These are phyloP conservation scores for Grus americana DNA, from an alignment of 2,113 vertebrate species.

Conservation along the genomic window DNA sequence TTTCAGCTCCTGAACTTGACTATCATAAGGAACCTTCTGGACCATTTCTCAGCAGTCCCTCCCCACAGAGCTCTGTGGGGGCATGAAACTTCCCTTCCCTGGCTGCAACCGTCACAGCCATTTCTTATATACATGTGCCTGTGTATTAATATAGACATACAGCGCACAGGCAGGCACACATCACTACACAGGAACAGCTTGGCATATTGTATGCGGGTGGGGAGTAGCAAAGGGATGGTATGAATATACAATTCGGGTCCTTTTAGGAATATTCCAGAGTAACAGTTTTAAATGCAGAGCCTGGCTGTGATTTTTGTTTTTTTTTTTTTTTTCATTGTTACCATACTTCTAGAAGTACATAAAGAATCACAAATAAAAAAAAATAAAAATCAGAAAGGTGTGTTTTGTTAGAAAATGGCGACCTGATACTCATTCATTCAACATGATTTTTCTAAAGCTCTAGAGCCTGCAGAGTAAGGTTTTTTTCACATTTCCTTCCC, in stretches of 20 bases:
- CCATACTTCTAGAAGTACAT: neutral
- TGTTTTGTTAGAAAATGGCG: neutral
- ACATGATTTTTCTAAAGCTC: neutral
- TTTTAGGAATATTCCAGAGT: neutral
- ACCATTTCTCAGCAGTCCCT: neutral
- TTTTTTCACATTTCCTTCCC: neutral
- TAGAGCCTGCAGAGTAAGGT: neutral
- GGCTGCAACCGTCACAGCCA: neutral
- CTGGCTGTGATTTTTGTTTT: neutral
- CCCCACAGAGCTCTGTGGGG: neutral
- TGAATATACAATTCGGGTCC: constrained; percentile 14
- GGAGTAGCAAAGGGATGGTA: constrained; percentile 26
- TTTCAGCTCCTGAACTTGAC: constrained; percentile 30
- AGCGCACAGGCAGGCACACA: constrained; percentile 12
- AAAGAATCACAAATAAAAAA: neutral
- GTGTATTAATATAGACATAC: constrained; percentile 32
- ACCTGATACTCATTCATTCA: neutral
- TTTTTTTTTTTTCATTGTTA: neutral
- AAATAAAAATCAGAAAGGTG: neutral
- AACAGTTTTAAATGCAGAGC: neutral
- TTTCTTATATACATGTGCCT: neutral
- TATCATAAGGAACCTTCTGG: neutral
- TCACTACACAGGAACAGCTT: constrained; percentile 35
- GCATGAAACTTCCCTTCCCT: neutral
- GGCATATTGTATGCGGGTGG: constrained; percentile 26